Base-by-base conservation (phyloP, 1,140 invertebrate species). In the Drosophila sproati region DNA sequence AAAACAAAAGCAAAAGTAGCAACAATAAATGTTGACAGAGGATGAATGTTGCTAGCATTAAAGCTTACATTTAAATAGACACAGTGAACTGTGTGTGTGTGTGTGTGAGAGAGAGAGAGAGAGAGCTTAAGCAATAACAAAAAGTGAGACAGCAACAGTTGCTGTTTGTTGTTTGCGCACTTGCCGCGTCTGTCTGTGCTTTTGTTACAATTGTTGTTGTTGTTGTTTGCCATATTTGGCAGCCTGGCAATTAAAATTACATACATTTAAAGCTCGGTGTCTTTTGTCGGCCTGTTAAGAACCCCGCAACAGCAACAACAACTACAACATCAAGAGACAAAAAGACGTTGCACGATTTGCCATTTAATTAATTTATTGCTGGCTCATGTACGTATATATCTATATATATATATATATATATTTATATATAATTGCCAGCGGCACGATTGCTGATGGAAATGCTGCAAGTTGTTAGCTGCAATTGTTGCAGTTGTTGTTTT, bases 341-440 rank as follows among this genome's bases (percentile, higher is more conserved):
- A 71, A 54, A 75, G 82, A 55, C 77, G 73, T 74, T 70, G 73
- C 83, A 88, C 83, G 83, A 88, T 88, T 88, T 89, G 80, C 77
- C 80, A 76, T 89, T 88, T 85, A 88, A 88, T 88, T 88, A 88
- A 88, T 88, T 88, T 89, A 88, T 89, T 78, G 80, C 72, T 61
- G 71, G 29, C 29, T 71, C 61, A 63, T 77, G 20, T 20, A 20
- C 20, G 20, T 20, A 20, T 20, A 20, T 20, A 20, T 20, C 20
- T 20, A 20, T 20, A 20, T 20, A 20, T 20, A 20, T 20, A 20
- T 0, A 20, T 20, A 20, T 20, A 20, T 20, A 20, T 20, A 20
- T 20, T 20, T 20, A 77, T 88, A 74, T 88, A 89, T 89, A 88
- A 88, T 88, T 87, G 85, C 77, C 47, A 45, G 59, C 62, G 73